Evolutionary conservation across 2,888 invertebrate species (phyloP).

Genomic region (Auanema freiburgensis): DNA sequence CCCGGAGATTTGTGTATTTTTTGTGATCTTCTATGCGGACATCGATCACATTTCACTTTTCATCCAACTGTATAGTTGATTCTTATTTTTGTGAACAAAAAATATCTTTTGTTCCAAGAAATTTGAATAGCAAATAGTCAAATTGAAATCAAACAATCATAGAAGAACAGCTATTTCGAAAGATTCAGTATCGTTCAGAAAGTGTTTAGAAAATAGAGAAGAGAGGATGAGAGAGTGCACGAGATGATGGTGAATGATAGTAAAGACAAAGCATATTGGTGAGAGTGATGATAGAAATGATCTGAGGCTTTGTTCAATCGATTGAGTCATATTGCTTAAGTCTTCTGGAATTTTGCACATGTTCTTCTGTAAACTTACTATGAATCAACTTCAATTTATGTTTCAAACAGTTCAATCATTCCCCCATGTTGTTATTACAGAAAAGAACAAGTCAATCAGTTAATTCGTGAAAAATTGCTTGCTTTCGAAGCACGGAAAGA

Average conservation of each 20-base stretch:
- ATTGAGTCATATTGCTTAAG: too few relatives aligned
- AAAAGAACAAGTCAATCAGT: constrained; percentile 42
- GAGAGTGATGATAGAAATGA: background rate
- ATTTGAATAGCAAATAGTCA: background rate
- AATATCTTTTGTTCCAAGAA: background rate
- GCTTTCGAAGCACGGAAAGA: constrained; percentile 50
- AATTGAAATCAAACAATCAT: background rate
- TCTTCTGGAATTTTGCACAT: too few relatives aligned
- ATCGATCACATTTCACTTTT: constrained; percentile 4
- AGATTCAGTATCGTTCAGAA: too few relatives aligned
- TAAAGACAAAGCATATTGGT: constrained; percentile 1
- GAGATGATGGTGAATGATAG: background rate
- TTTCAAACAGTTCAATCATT: background rate
- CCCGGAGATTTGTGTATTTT: constrained; percentile 3
- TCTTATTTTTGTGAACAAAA: background rate
- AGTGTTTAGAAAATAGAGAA: too few relatives aligned
- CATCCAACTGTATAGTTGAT: background rate
- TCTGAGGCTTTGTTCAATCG: too few relatives aligned
- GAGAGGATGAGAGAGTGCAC: too few relatives aligned
- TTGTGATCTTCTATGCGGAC: background rate
- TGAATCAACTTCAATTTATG: background rate
- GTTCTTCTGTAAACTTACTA: too few relatives aligned
- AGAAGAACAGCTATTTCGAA: too few relatives aligned
- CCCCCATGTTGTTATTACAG: constrained; percentile 23
- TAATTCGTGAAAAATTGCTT: constrained; percentile 51